phyloP scores from a whole-genome alignment of 1,140 invertebrate genomes.

The Drosophila arawakana region DNA sequence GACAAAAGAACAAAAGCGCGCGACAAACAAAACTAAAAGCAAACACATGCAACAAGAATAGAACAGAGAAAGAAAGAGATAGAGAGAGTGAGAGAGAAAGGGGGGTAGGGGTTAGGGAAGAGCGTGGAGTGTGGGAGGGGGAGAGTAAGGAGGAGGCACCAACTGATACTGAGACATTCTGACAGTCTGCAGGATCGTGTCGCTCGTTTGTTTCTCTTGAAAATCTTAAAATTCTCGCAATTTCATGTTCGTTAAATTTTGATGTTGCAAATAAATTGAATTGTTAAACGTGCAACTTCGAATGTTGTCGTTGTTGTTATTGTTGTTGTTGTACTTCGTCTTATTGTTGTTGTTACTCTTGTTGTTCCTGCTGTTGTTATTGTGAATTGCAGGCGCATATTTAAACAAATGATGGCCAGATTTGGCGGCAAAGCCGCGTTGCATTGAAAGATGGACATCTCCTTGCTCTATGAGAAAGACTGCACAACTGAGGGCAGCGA shows the following conservation, averaged over 20 bases:
- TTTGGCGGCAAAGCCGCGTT: constrained; percentile 63
- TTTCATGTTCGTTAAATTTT: constrained; percentile 85
- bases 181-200: constrained; percentile 80
- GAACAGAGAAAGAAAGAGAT: constrained; percentile 15
- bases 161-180: constrained; percentile 56
- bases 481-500: neutral
- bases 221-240: constrained; percentile 84
- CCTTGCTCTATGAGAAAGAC: constrained; percentile 51
- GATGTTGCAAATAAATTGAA: constrained; percentile 84
- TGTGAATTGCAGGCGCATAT: constrained; percentile 79
- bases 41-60: constrained; percentile 49
- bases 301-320: constrained; percentile 65
- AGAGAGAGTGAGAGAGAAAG: constrained; percentile 18
- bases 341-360: constrained; percentile 32
- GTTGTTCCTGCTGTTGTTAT: constrained; percentile 46
- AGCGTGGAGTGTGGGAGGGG: constrained; percentile 1
- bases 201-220: constrained; percentile 84
- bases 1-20: constrained; percentile 81
- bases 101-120: constrained; percentile 10
- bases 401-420: constrained; percentile 84
- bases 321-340: constrained; percentile 4
- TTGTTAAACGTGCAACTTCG: constrained; percentile 84
- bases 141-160: constrained; percentile 37
- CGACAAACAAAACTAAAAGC: constrained; percentile 78
- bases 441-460: constrained; percentile 66